These are phyloP conservation scores for Arctocebus calabarensis DNA, from an alignment of 2,797 vertebrate species.

Conservation along the genomic window DNA sequence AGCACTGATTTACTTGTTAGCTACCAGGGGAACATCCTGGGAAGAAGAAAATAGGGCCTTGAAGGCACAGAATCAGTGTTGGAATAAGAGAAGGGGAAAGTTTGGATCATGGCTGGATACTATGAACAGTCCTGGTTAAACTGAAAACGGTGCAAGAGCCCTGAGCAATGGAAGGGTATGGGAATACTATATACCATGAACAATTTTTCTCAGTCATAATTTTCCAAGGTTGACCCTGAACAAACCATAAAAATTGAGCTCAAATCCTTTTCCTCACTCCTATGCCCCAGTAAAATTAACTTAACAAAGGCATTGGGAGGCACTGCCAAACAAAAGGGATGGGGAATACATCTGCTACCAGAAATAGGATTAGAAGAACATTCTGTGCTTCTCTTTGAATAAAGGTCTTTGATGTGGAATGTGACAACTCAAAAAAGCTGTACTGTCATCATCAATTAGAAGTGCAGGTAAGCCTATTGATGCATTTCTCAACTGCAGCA, in stretches of 20 bases:
- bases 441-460: not conserved
- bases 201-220: not conserved
- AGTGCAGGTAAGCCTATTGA: not conserved
- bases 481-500: not conserved
- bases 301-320: conserved; percentile 13
- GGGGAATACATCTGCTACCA: not conserved
- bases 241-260: not conserved
- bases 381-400: conserved; percentile 28
- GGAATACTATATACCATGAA: not conserved
- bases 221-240: not conserved
- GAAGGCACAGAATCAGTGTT: conserved; percentile 11
- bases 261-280: not conserved
- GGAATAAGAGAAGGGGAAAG: not conserved
- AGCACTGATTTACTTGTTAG: conserved; percentile 21
- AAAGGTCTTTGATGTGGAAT: not conserved
- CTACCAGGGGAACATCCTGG: not conserved
- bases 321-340: not conserved
- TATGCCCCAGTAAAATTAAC: not conserved
- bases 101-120: not conserved
- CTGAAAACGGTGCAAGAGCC: not conserved
- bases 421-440: not conserved
- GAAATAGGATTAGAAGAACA: not conserved
- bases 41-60: not conserved
- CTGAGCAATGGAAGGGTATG: not conserved
- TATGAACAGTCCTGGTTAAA: not conserved